Evolutionary conservation across 2,888 invertebrate species (phyloP), one percentile per base, ranked within the genome.

Genomic region (Pollenia angustigena): DNA sequence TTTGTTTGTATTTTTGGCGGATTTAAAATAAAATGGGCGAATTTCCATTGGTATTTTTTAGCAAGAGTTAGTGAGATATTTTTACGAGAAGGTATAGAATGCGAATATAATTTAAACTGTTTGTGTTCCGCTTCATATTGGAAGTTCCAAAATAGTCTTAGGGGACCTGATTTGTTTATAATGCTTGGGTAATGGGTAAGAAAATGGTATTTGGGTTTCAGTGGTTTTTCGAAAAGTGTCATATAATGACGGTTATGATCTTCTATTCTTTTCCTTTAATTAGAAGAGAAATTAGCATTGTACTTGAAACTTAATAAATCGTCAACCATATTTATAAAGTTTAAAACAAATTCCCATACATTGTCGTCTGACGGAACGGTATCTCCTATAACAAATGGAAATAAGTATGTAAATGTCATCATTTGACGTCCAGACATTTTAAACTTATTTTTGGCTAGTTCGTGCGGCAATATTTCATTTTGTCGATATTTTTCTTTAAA

Each of bases 51-150:
- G 18, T 64, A 64, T 46, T 64, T 64, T 6, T 64, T 64, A n/a
- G 64, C 64, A 44, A 44, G 64, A 44, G 64, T 64, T 44, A 64
- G 18, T 18, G 44, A 64, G 11, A 81, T 56, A 56, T 81, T 78
- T 54, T 71, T 78, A n/a, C 83, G 48, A 32, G 64, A 66, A 14
- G 68, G 46, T 46, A 42, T 75, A 48, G 44, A 2, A 60, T 82
- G 74, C 1, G 82, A 56, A n/a, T 83, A 83, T 14, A 62, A 46
- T 83, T 83, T 83, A 69, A 83, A 83, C 14, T 83, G 52, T 54
- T 71, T 83, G 23, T 83, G 83, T 56, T 83, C 78, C 8, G 58
- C 62, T 60, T 82, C 83, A 54, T 69, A 83, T 23, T 44, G 12
- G 42, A 75, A 83, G 54, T 50, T 60, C 76, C 76, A 85, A n/a